These are phyloP conservation scores for Desmodus rotundus DNA, from an alignment of 2,113 vertebrate genomes.

Conservation along the genomic window DNA sequence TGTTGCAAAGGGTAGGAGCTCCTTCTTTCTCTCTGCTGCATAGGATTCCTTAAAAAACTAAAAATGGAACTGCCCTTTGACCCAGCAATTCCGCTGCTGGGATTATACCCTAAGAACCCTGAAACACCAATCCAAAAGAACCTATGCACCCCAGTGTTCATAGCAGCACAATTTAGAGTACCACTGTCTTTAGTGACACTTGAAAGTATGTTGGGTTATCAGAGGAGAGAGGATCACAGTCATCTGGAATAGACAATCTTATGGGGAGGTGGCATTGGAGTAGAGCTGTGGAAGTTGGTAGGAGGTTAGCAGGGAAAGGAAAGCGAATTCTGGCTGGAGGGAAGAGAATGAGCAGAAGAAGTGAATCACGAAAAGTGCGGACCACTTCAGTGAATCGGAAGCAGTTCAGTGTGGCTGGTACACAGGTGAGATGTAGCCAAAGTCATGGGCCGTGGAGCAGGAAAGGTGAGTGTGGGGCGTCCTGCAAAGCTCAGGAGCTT, in stretches of 20 bases:
- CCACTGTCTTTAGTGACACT: neutral
- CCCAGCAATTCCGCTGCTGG: too few relatives aligned
- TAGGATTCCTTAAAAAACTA: too few relatives aligned
- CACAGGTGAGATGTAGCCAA: neutral
- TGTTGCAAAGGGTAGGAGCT: too few relatives aligned
- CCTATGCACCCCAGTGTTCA: too few relatives aligned
- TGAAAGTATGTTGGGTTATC: neutral
- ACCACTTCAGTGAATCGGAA: too few relatives aligned
- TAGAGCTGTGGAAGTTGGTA: neutral
- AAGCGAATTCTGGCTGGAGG: neutral
- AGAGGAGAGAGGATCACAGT: neutral
- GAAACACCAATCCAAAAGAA: too few relatives aligned
- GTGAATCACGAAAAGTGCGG: fast-evolving
- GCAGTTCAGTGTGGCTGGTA: neutral
- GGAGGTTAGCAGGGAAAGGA: neutral
- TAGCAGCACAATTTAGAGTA: too few relatives aligned
- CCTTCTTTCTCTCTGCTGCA: too few relatives aligned
- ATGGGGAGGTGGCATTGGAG: fast-evolving
- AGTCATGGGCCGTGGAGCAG: neutral
- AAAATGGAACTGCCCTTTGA: too few relatives aligned
- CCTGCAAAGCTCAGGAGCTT: neutral
- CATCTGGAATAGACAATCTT: neutral
- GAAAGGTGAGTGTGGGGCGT: neutral
- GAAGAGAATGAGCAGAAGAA: neutral
- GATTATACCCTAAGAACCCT: too few relatives aligned